Base-by-base conservation (phyloP, 2,888 invertebrate genomes). In the Oxyteleia sp. region DNA sequence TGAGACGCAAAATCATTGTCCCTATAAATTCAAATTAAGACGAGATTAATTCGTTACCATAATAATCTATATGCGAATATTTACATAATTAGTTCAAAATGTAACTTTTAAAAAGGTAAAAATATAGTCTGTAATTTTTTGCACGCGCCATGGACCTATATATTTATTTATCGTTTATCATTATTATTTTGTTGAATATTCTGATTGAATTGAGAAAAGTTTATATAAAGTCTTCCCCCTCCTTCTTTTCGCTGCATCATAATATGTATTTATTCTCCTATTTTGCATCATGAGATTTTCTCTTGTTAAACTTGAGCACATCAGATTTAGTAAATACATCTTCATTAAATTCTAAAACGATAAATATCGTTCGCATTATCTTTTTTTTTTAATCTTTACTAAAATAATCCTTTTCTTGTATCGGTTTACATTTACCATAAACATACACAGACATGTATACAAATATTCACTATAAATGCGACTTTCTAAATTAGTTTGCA, bases 21-120 rank as follows among this genome's bases (percentile, higher is more conserved):
- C n/a, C n/a, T n/a, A n/a, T n/a, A n/a, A n/a, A n/a, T n/a, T n/a
- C n/a, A n/a, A n/a, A n/a, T n/a, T n/a, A n/a, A n/a, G n/a, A n/a
- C n/a, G n/a, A n/a, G n/a, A n/a, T n/a, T n/a, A n/a, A n/a, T n/a
- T n/a, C n/a, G n/a, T n/a, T n/a, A n/a, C n/a, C n/a, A n/a, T n/a
- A n/a, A n/a, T n/a, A n/a, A n/a, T n/a, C n/a, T n/a, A n/a, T n/a
- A n/a, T n/a, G n/a, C n/a, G n/a, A n/a, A n/a, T n/a, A n/a, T n/a
- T n/a, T n/a, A n/a, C n/a, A n/a, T n/a, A n/a, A 26, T 26, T 26
- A 5, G n/a, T n/a, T n/a, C 88, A 92, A 92, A 93, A 92, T 93
- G 92, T 93, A 90, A 91, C 84, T 88, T 92, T 92, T 91, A 91
- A 91, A 92, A 90, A 93, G 91, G 92, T 92, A 93, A 93, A 93